Evolutionary conservation across 2,797 vertebrate genomes (phyloP), one percentile per base, ranked within the genome.

Genomic region (Mormyrops boulengeri): DNA sequence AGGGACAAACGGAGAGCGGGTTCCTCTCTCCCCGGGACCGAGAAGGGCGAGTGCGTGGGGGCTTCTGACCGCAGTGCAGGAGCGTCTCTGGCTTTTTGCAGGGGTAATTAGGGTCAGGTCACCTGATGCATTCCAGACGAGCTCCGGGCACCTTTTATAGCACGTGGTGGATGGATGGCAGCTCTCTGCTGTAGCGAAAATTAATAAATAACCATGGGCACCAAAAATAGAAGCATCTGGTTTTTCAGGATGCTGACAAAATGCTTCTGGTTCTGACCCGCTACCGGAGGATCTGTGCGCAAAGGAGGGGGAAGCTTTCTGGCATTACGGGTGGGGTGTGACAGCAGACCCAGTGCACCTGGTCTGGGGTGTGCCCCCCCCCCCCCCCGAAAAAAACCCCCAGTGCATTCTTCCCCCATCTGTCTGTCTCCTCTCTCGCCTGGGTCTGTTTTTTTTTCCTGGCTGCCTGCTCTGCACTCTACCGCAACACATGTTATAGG

Each of bases 401-500:
- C 8, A 34, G 66, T n/a, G 30, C 66, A 69, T 69, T 69, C 66
- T 14, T 69, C 66, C 66, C 26, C 66, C 66, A 69, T 60, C 57
- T 22, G 26, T 69, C 66, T 30, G 26, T 69, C 26, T 69, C 66
- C 66, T 69, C 66, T 30, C 66, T 69, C 66, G 88, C 93, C 94
- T 92, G 92, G 92, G 93, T 60, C 26, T 12, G 2, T 47, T 69
- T 30, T 93, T 95, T 96, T 96, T 96, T 96, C 95, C 96, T 96
- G 95, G 95, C 96, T 88, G 91, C 89, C 89, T 91, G 90, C 91
- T 88, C 92, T 85, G 53, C 88, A 91, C 93, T 93, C 91, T 69
- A 96, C 95, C 95, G 92, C 96, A 96, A 96, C 96, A 96, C 94
- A 96, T 96, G 96, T 96, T 96, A 95, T 94, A 96, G 95, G 94